phyloP scores from a whole-genome alignment of 1,140 invertebrate species.

The Conopomorpha cramerella region DNA sequence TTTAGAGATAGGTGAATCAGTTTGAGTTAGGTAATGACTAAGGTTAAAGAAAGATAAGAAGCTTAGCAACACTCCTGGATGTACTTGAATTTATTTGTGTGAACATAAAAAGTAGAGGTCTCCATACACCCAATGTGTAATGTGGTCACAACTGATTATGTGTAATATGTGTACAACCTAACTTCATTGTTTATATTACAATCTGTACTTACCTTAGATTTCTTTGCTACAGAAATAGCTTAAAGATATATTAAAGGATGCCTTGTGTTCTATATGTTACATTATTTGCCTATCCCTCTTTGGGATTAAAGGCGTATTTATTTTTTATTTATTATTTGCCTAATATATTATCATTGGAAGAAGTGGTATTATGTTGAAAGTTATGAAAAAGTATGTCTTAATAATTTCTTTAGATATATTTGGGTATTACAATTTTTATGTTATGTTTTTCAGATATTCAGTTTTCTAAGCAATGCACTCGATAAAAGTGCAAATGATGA shows the following conservation, averaged over 20 bases:
- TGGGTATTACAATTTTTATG: background rate
- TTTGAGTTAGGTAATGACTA: background rate
- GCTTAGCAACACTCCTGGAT: background rate
- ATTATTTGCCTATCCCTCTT: no score
- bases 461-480: conserved; percentile 41
- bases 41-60: background rate
- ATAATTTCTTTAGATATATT: background rate
- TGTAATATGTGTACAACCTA: background rate
- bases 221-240: no score
- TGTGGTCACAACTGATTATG: no score
- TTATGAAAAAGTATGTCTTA: background rate
- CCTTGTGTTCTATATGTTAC: no score
- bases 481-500: conserved; percentile 27
- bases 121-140: no score
- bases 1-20: background rate
- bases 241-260: no score
- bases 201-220: no score
- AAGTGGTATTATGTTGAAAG: background rate
- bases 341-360: background rate
- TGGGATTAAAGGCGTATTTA: no score
- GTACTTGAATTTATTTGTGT: background rate
- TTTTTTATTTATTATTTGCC: background rate
- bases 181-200: background rate
- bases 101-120: no score
- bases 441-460: conserved; percentile 43